These are phyloP conservation scores for Hyphantria cunea DNA, from an alignment of 1,140 invertebrate genomes.

Conservation along the genomic window DNA sequence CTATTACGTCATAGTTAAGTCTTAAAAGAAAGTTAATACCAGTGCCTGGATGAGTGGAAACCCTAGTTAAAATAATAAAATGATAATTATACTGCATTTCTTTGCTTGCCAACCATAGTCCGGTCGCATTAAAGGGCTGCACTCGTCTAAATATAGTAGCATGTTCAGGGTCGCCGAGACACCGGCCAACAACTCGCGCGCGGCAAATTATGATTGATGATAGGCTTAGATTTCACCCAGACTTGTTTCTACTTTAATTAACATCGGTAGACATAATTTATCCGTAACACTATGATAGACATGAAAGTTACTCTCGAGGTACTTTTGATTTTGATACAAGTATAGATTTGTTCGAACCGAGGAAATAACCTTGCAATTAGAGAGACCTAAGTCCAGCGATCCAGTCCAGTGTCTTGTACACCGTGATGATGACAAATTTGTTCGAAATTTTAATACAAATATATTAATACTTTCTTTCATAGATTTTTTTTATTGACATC, in stretches of 20 bases:
- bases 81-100: not conserved
- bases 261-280: conserved; percentile 21
- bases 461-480: too few species aligned
- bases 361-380: too few species aligned
- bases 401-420: too few species aligned
- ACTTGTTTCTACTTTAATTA: conserved; percentile 25
- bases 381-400: too few species aligned
- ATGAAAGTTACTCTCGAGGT: conserved; percentile 12
- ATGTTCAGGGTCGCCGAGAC: conserved; percentile 63
- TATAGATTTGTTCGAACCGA: conserved; percentile 4
- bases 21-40: too few species aligned
- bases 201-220: conserved; percentile 74
- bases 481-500: too few species aligned
- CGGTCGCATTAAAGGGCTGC: conserved; percentile 58
- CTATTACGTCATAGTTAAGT: too few species aligned
- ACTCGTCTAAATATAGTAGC: conserved; percentile 61
- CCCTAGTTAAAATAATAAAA: too few species aligned
- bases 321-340: too few species aligned
- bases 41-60: too few species aligned
- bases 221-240: conserved; percentile 48
- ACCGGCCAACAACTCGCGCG: conserved; percentile 63
- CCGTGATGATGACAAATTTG: too few species aligned
- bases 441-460: conserved; percentile 5
- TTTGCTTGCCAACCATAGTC: conserved; percentile 1
- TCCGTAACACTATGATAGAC: conserved; percentile 17